Evolutionary conservation across 2,888 invertebrate genomes (phyloP).

Genomic region (Polyommatus iphigenia): DNA sequence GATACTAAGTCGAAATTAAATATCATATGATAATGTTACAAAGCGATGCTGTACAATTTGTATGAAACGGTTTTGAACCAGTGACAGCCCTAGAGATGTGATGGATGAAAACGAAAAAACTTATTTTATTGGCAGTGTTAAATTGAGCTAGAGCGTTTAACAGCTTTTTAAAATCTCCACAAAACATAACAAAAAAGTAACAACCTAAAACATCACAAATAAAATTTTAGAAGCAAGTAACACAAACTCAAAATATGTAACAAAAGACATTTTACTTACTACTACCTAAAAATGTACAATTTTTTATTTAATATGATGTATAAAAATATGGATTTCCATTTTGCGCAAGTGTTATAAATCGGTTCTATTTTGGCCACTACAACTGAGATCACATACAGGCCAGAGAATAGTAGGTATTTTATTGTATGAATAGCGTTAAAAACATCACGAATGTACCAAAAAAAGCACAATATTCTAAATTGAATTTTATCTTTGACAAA

Average conservation of each 20-base stretch:
- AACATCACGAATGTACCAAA: conserved; percentile 27
- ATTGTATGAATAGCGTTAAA: neutral
- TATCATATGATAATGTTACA: conserved; percentile 1
- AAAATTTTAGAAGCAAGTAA: conserved; percentile 30
- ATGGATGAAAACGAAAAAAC: conserved; percentile 15
- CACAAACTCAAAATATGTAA: neutral
- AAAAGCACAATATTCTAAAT: neutral
- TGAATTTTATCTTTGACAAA: neutral
- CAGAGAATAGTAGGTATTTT: neutral
- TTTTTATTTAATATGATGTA: conserved; percentile 11
- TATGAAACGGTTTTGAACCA: conserved; percentile 13
- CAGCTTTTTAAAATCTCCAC: conserved; percentile 25
- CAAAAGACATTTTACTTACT: conserved; percentile 3
- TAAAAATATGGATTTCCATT: conserved; percentile 29
- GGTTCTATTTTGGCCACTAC: conserved; percentile 22
- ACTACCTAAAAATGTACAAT: conserved; percentile 15
- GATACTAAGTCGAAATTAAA: conserved; percentile 28
- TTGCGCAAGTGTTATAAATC: neutral
- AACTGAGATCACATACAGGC: conserved; percentile 28
- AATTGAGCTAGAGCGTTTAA: conserved; percentile 36
- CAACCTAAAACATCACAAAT: conserved; percentile 30
- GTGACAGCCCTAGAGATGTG: conserved; percentile 15
- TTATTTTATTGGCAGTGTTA: conserved; percentile 40
- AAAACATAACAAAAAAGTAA: conserved; percentile 28
- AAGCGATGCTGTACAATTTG: conserved; percentile 14